Base-by-base conservation (phyloP, 2,797 vertebrate genomes). In the Lophura swinhoii region DNA sequence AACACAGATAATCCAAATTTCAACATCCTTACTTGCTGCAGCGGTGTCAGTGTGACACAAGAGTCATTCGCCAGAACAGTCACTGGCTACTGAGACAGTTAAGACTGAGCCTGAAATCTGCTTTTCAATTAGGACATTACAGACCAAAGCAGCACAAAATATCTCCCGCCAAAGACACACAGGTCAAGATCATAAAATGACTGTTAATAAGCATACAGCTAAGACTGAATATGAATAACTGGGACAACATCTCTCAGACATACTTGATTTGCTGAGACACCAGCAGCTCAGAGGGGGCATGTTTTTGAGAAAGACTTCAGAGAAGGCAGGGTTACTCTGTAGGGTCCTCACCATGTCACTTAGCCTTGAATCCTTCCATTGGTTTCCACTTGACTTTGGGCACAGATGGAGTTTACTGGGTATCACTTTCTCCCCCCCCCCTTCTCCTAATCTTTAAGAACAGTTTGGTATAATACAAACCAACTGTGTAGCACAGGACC, bases 1-100 rank as follows among this genome's bases (percentile, higher is more conserved):
- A 93, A 91, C 71, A 72, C 1, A 87, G 76, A 91, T 88, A 87
- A 93, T 41, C 60, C 60, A 73, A 87, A 67, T 84, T 88, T 67
- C 88, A 58, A 58, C 56, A 58, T 58, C 56, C 56, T 12, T 21
- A 37, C 66, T 93, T 9, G 31, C 43, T n/a, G 80, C 35, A 44
- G 66, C 12, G 22, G 44, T 48, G 62, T 14, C 80, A 82, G 59
- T 6, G 64, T 13, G 77, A 66, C 88, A 80, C 2, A 4, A 76
- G 80, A 79, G 56, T 18, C 62, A 35, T 24, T 8, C 11, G 12
- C 14, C 64, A 73, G 48, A 51, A 22, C 70, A 44, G 18, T 49
- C 74, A 41, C 12, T 26, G 72, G 75, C 26, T 68, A 59, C 18
- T 3, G 21, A 43, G 43, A 17, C 12, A 89, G 33, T 8, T 60